A percentile compares a stretch with the other conserved stretches of the same genome.
Evolutionary conservation across 2,888 invertebrate genomes (phyloP).

Genomic region (Noctua fimbriata): DNA sequence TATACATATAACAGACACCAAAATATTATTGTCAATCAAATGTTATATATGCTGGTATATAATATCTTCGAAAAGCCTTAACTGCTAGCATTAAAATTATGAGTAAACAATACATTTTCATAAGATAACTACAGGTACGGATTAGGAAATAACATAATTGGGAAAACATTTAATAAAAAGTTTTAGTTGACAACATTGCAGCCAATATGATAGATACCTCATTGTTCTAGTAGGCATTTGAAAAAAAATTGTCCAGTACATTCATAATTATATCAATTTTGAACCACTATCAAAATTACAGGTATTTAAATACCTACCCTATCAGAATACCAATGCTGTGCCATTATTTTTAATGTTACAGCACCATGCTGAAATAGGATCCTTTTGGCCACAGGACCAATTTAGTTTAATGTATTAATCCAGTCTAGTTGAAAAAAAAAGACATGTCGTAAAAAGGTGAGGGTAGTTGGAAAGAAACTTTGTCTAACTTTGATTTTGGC

Average conservation of each 20-base stretch:
- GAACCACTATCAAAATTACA: neutral
- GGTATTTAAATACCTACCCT: neutral
- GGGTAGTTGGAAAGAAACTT: too few species aligned
- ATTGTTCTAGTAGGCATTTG: neutral
- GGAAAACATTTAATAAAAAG: slow-evolving; percentile 2
- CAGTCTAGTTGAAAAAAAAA: too few species aligned
- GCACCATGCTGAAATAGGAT: too few species aligned
- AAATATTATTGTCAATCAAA: slow-evolving; percentile 73
- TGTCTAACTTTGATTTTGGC: too few species aligned
- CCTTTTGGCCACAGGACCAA: too few species aligned
- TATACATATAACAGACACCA: slow-evolving; percentile 32
- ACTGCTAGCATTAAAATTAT: slow-evolving; percentile 41
- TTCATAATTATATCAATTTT: neutral
- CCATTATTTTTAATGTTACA: neutral
- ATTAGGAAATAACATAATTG: slow-evolving; percentile 41
- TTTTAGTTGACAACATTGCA: neutral
- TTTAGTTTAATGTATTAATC: too few species aligned
- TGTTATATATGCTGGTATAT: slow-evolving; percentile 66
- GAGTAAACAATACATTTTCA: slow-evolving; percentile 56
- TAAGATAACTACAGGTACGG: slow-evolving; percentile 60
- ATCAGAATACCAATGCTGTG: neutral
- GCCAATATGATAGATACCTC: neutral
- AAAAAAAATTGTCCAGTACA: neutral
- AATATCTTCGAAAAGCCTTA: slow-evolving; percentile 63
- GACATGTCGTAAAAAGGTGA: too few species aligned